phyloP scores from a whole-genome alignment of 2,888 invertebrate genomes.

The Yponomeuta cagnagella region DNA sequence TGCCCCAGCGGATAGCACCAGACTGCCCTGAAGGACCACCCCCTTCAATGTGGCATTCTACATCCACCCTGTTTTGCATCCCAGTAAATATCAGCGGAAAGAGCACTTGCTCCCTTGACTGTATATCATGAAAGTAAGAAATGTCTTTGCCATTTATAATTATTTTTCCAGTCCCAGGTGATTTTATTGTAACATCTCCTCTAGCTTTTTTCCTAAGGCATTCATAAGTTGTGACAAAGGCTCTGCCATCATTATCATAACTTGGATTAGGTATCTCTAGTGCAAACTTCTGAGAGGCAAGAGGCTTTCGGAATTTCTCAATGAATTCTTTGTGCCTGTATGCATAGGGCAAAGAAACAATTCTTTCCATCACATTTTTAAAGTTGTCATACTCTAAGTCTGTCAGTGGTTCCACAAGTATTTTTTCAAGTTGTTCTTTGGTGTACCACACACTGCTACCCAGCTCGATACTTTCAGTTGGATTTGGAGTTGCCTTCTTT shows the following conservation, averaged over 20 bases:
- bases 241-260: slow-evolving; percentile 81
- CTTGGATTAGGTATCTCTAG: slow-evolving; percentile 80
- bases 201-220: slow-evolving; percentile 82
- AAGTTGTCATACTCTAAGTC: slow-evolving; percentile 85
- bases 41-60: slow-evolving; percentile 83
- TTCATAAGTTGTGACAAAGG: slow-evolving; percentile 83
- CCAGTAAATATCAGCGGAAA: slow-evolving; percentile 90
- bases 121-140: slow-evolving; percentile 82
- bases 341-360: slow-evolving; percentile 83
- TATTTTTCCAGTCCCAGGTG: slow-evolving; percentile 89
- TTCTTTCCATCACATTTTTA: slow-evolving; percentile 80
- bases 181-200: slow-evolving; percentile 86
- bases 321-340: slow-evolving; percentile 83
- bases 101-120: slow-evolving; percentile 87
- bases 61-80: slow-evolving; percentile 85
- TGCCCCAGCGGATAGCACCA: slow-evolving; percentile 92
- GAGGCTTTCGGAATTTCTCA: slow-evolving; percentile 78
- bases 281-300: slow-evolving; percentile 75
- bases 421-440: slow-evolving; percentile 78
- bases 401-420: slow-evolving; percentile 80
- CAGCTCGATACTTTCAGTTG: slow-evolving; percentile 69
- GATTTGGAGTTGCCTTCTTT: slow-evolving; percentile 77
- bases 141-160: slow-evolving; percentile 88
- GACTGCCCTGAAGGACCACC: slow-evolving; percentile 89
- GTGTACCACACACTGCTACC: slow-evolving; percentile 74